Evolutionary conservation across 2,113 vertebrate species (phyloP).

Genomic region (Dasyprocta punctata): DNA sequence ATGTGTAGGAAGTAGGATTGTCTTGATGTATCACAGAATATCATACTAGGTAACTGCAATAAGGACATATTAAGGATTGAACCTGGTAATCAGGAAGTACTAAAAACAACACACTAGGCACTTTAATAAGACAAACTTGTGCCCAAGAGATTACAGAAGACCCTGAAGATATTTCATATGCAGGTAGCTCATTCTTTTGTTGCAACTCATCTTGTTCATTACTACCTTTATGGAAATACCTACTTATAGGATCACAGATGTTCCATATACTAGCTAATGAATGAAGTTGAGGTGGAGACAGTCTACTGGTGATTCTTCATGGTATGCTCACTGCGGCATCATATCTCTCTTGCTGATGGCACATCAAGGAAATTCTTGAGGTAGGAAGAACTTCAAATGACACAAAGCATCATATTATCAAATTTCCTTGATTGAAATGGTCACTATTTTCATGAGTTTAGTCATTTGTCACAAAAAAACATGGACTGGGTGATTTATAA

Average conservation of each 20-base stretch:
- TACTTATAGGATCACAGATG: background rate
- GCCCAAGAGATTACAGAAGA: rapidly evolving
- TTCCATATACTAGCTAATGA: background rate
- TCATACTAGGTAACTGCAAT: background rate
- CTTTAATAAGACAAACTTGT: background rate
- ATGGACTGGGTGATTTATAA: background rate
- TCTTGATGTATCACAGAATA: background rate
- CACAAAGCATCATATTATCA: rapidly evolving
- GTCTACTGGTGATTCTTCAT: rapidly evolving
- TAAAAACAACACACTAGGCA: rapidly evolving
- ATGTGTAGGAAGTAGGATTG: background rate
- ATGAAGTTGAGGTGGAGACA: background rate
- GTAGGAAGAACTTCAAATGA: background rate
- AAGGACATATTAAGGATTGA: background rate
- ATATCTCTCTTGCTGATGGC: no score
- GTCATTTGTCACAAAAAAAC: background rate
- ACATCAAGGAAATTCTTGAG: background rate
- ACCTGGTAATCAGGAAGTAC: background rate
- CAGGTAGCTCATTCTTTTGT: no score
- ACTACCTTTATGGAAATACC: rapidly evolving
- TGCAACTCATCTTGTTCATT: rapidly evolving
- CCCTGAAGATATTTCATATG: rapidly evolving
- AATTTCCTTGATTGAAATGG: background rate
- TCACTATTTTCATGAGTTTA: background rate
- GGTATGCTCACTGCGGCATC: rapidly evolving